phyloP scores from a whole-genome alignment of 2,888 invertebrate species.

The Molanna angustata region DNA sequence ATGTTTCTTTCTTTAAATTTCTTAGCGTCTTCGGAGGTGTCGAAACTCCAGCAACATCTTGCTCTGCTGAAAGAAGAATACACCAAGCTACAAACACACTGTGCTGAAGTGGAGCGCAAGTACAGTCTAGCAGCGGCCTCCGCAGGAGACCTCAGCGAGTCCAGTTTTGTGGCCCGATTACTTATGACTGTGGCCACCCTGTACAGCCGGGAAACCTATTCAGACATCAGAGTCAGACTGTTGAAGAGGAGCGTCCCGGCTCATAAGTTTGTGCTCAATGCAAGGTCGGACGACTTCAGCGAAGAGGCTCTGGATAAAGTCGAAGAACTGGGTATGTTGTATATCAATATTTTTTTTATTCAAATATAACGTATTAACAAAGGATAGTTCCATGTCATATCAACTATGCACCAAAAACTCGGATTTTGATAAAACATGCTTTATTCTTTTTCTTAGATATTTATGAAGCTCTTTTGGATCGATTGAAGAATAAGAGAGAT shows the following conservation, averaged over 20 bases:
- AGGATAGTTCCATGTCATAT: too few species aligned
- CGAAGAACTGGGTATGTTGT: constrained; percentile 64
- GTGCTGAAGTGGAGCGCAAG: constrained; percentile 79
- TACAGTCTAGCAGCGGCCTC: constrained; percentile 75
- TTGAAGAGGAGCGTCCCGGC: constrained; percentile 71
- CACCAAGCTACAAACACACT: constrained; percentile 79
- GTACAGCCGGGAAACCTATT: constrained; percentile 75
- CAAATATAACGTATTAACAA: too few species aligned
- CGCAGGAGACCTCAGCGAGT: constrained; percentile 61
- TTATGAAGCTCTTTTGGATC: too few species aligned
- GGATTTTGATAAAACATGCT: too few species aligned
- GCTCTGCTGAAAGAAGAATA: constrained; percentile 86
- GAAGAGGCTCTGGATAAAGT: constrained; percentile 66
- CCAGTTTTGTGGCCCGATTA: constrained; percentile 82
- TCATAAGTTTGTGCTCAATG: constrained; percentile 87
- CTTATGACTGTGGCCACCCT: constrained; percentile 79
- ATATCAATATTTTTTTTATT: too few species aligned
- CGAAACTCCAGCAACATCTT: constrained; percentile 80
- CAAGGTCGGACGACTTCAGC: constrained; percentile 85
- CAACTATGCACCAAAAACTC: too few species aligned
- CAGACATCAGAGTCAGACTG: constrained; percentile 78
- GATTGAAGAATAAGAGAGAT: too few species aligned
- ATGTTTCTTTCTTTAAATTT: too few species aligned
- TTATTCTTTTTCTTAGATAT: too few species aligned
- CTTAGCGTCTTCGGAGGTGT: constrained; percentile 57